Evolutionary conservation across 2,113 vertebrate genomes (phyloP).

Genomic region (Zapornia atra): DNA sequence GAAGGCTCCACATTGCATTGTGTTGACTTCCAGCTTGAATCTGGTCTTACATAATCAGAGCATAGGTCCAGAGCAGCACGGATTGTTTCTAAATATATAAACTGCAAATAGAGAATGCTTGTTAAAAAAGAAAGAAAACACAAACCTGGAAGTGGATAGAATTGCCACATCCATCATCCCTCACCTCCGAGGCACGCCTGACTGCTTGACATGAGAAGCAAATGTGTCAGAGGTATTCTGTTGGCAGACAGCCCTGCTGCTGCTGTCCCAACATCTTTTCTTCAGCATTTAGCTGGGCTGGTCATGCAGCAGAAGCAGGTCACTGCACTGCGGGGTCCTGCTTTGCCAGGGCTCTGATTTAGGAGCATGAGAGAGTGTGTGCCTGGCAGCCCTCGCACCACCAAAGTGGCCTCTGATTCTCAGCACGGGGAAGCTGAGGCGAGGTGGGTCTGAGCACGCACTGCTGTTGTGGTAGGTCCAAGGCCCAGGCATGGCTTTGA

Average conservation of each 20-base stretch:
- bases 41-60: background rate
- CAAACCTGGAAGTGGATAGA: background rate
- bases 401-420: background rate
- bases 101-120: background rate
- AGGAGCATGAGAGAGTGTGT: background rate
- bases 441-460: rapidly evolving
- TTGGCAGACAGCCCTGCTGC: background rate
- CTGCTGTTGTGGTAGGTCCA: rapidly evolving
- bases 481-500: background rate
- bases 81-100: background rate
- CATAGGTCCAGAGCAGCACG: background rate
- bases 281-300: background rate
- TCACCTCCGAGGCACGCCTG: background rate
- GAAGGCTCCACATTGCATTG: background rate
- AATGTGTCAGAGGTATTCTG: background rate
- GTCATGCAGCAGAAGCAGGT: background rate
- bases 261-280: background rate
- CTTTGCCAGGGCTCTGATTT: background rate
- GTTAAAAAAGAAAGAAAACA: background rate
- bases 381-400: rapidly evolving
- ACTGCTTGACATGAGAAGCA: background rate
- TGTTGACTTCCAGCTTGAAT: conserved; percentile 1
- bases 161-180: background rate
- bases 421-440: rapidly evolving
- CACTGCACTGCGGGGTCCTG: background rate